Base-by-base conservation (phyloP, 2,888 invertebrate species). In the Caenorhabditis afra region DNA sequence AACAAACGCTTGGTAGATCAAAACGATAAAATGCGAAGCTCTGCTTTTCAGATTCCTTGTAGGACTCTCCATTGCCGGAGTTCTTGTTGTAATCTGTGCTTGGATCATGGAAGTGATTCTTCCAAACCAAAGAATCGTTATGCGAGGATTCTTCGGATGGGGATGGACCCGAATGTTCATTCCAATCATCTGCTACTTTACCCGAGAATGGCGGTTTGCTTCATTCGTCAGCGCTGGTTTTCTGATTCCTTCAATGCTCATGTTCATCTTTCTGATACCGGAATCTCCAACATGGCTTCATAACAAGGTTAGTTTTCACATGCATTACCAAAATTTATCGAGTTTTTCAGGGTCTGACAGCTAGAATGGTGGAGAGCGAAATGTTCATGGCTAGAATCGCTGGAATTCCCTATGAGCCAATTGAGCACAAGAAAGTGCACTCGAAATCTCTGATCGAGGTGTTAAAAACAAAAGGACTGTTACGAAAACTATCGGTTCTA, bases 251-350 rank as follows among this genome's bases (percentile, higher is more conserved):
- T 82, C 84, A 1, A 45, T 89, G 8, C 44, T 89, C n/a, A 77
- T 88, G 39, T 53, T 88, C 3, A 29, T 85, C 10, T 88, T 89
- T 52, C 53, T 88, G n/a, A 71, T 88, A 12, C 88, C 88, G 1
- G 88, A 88, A 59, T 86, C 86, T 45, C 87, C 88, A 14, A 89
- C 85, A 7, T 88, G 88, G 88, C 79, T 88, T 14, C 86, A 88
- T 41, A 79, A 79, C 58, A 83, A 85, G 55, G 82, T 61, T 1
- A 35, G 41, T 18, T 57, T 55, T 55, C n/a, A 7, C 8, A n/a
- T n/a, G n/a, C n/a, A n/a, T n/a, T n/a, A n/a, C n/a, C n/a, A n/a
- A n/a, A n/a, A n/a, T 12, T 39, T 7, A 39, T 29, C 29, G 4
- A 29, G 29, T 3, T 29, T 29, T 29, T 29, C 29, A 67, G 67